These are phyloP conservation scores for Drosophila pseudoobscura DNA, from an alignment of 1,140 invertebrate species.

Conservation along the genomic window DNA sequence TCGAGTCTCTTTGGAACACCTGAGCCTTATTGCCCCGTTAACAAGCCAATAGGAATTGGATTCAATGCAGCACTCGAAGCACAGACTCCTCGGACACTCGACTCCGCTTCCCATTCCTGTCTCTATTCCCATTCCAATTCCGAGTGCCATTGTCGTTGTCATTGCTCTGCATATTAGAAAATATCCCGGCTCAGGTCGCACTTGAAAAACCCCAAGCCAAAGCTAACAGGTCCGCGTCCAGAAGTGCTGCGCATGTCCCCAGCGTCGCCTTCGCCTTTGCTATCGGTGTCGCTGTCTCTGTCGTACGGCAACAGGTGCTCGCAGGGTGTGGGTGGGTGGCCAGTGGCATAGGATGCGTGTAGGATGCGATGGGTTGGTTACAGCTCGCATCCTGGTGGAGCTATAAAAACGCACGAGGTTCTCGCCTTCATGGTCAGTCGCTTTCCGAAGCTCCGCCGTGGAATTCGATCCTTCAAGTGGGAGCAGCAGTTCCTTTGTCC, in stretches of 20 bases:
- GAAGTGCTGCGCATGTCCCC: conserved; percentile 61
- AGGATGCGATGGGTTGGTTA: conserved; percentile 7
- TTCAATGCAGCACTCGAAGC: conserved; percentile 18
- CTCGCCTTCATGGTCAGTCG: conserved; percentile 46
- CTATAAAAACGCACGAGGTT: conserved; percentile 61
- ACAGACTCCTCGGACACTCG: conserved; percentile 26
- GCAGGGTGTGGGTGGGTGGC: conserved; percentile 10
- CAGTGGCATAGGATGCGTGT: not conserved
- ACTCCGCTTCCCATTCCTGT: conserved; percentile 28
- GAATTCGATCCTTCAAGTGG: conserved; percentile 41
- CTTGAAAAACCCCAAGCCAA: conserved; percentile 32
- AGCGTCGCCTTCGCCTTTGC: conserved; percentile 5
- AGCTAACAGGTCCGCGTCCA: conserved; percentile 20
- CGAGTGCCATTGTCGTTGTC: conserved; percentile 10
- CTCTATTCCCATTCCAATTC: conserved; percentile 24
- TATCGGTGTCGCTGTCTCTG: not conserved
- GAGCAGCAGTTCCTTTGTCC: conserved; percentile 6
- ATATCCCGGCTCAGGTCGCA: conserved; percentile 39
- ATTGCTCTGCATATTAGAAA: conserved; percentile 57
- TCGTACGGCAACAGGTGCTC: conserved; percentile 66
- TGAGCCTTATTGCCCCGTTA: conserved; percentile 61
- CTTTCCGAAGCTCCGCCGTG: conserved; percentile 20
- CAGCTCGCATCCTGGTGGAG: conserved; percentile 19
- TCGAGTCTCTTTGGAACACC: conserved; percentile 56
- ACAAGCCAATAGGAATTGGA: conserved; percentile 6